phyloP scores from a whole-genome alignment of 1,140 invertebrate genomes.

The Mamestra configurata region DNA sequence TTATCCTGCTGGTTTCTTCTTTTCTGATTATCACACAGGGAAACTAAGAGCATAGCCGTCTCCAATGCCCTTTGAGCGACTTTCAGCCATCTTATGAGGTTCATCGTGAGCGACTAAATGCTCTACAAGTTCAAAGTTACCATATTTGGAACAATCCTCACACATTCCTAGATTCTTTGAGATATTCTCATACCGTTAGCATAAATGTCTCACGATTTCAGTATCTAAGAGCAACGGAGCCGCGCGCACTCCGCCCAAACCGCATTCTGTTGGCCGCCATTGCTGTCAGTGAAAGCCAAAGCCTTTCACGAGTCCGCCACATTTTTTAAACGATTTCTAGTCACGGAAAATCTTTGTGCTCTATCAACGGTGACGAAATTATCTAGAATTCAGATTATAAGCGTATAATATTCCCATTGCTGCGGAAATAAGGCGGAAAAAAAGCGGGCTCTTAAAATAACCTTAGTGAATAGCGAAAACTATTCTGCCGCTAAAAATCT shows the following conservation, averaged over 20 bases:
- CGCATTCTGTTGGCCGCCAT: constrained; percentile 36
- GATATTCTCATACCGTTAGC: constrained; percentile 15
- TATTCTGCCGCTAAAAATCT: no score
- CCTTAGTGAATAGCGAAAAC: no score
- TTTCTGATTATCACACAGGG: no score
- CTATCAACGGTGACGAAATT: not conserved
- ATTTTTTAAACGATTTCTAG: constrained; percentile 36
- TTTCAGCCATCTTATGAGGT: no score
- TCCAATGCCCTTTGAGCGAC: no score
- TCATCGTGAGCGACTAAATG: no score
- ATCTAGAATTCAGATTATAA: not conserved
- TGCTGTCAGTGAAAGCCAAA: constrained; percentile 41
- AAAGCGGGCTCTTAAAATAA: no score
- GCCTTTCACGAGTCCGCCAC: constrained; percentile 47
- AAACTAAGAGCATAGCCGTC: no score
- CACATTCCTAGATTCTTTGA: not conserved
- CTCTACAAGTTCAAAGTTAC: no score
- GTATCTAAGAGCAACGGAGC: constrained; percentile 6
- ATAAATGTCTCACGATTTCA: not conserved
- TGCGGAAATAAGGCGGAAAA: no score
- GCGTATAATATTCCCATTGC: no score
- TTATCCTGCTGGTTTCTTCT: no score
- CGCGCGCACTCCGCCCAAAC: constrained; percentile 37
- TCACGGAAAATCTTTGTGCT: constrained; percentile 31
- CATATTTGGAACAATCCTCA: not conserved